Evolutionary conservation across 2,888 invertebrate species (phyloP), one percentile per base, ranked within the genome.

Genomic region (Euproctis similis): DNA sequence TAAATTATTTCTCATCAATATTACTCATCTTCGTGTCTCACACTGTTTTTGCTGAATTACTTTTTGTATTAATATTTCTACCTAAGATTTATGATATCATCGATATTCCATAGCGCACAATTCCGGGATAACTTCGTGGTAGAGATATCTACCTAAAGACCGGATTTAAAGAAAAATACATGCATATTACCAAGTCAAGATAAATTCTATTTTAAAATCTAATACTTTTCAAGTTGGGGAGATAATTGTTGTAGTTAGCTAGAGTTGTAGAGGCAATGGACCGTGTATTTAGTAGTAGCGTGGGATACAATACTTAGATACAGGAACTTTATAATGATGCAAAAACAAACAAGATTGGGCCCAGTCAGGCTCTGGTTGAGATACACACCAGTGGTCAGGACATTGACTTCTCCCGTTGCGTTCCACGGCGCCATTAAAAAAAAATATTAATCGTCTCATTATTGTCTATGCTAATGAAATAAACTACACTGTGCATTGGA

Each of bases 281-380:
- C 24, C 23, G 31, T 34, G 31, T 29, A 23, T 31, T 31, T 28
- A 17, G 35, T 46, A 34, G 53, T 55, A 30, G 24, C 29, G 32
- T 35, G 8, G 28, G 9, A 23, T 33, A 41, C 40, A 31, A 25
- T 26, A 34, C 29, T 31, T 47, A 37, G 49, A 34, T 51, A n/a
- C n/a, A 58, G 69, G 71, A 71, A 75, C 74, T 73, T 76, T 73
- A 72, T 77, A 78, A 76, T 71, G 69, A 62, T 68, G 73, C 68
- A 75, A 80, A 78, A 76, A 76, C 66, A 66, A 76, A 76, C 75
- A 67, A 47, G 77, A 71, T 68, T 59, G 58, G 62, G 59, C 59
- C 51, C 72, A 65, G 65, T 59, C 52, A n/a, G 55, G 51, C 33
- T 49, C 55, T 47, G 42, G 53, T 45, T 34, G 35, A 58, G 70